phyloP scores from a whole-genome alignment of 2,797 vertebrate species.

The Rhodeus uyekii region DNA sequence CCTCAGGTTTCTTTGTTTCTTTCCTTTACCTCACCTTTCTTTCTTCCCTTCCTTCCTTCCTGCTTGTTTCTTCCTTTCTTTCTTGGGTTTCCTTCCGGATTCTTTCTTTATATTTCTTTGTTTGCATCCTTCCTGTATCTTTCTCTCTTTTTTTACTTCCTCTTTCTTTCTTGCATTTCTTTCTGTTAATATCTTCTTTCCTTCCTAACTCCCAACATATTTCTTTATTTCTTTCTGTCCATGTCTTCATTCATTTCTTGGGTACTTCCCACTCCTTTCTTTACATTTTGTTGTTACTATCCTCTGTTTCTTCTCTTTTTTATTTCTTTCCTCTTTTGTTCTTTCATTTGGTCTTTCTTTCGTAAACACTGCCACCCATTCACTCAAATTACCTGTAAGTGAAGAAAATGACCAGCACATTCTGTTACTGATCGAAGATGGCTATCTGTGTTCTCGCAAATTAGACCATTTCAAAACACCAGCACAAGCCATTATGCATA shows the following conservation, averaged over 20 bases:
- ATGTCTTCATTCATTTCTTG: too few relatives aligned
- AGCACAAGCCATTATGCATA: conserved; percentile 36
- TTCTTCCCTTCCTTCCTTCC: background rate
- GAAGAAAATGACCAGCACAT: conserved; percentile 31
- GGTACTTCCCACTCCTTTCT: background rate
- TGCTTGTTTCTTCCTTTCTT: background rate
- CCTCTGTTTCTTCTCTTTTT: background rate
- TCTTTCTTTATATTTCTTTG: background rate
- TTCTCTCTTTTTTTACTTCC: background rate
- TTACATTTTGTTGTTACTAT: background rate
- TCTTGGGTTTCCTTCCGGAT: too few relatives aligned
- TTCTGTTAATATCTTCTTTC: too few relatives aligned
- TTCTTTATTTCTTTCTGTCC: too few relatives aligned
- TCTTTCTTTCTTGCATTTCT: background rate
- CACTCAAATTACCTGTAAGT: conserved; percentile 37
- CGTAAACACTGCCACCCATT: conserved; percentile 34
- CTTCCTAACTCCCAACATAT: background rate
- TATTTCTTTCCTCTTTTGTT: background rate
- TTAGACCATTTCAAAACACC: conserved; percentile 31
- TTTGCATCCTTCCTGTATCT: background rate
- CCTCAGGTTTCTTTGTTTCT: background rate
- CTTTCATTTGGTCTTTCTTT: background rate
- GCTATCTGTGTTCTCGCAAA: conserved; percentile 22
- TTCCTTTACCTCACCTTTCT: too few relatives aligned
- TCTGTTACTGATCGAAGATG: conserved; percentile 28